phyloP scores from a whole-genome alignment of 2,113 vertebrate genomes.

The Sakesphorus luctuosus region DNA sequence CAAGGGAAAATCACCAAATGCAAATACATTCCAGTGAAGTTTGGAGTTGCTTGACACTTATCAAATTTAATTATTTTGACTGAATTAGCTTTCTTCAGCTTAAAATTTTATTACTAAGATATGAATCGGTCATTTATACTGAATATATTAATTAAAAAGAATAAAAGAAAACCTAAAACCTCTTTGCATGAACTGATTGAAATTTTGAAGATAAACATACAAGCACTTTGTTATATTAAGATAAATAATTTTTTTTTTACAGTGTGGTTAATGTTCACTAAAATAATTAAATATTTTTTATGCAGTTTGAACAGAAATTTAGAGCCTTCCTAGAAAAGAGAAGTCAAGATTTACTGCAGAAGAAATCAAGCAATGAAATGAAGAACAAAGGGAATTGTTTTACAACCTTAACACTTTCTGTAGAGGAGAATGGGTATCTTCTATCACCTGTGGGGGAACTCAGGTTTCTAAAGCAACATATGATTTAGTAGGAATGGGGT shows the following conservation, averaged over 20 bases:
- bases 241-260: background rate
- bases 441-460: background rate
- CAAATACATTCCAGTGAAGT: background rate
- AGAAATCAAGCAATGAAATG: background rate
- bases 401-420: background rate
- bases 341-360: background rate
- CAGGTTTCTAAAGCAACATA: background rate
- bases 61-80: slow-evolving; percentile 11
- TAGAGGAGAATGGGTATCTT: background rate
- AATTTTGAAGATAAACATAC: background rate
- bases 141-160: slow-evolving; percentile 24
- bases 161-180: background rate
- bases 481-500: background rate
- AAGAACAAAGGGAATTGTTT: background rate
- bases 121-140: slow-evolving; percentile 16
- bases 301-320: background rate
- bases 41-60: background rate
- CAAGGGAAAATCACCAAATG: background rate
- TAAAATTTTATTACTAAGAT: slow-evolving; percentile 20
- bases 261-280: background rate
- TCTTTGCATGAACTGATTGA: background rate
- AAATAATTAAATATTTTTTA: background rate
- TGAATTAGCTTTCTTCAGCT: background rate
- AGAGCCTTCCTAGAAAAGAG: background rate
- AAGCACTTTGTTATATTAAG: background rate